Conservation (phyloP, 2,797 vertebrate species). For the Lacerta viridis region DNA sequence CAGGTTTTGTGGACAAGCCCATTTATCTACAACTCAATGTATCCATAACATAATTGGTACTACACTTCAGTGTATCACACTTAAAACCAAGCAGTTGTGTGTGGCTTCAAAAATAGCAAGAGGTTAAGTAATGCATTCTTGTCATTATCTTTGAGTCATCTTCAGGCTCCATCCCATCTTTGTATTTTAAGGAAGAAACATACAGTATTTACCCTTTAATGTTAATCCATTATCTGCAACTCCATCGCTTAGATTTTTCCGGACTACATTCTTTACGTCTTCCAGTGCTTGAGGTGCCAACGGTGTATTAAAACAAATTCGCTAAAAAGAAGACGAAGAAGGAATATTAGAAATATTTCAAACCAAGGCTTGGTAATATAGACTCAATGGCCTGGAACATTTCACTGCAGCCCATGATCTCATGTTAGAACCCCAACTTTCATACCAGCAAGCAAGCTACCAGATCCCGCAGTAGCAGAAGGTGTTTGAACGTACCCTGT, state of each 20-base stretch:
- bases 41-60: neutral
- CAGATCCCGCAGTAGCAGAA: neutral
- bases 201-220: conserved; percentile 86
- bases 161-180: neutral
- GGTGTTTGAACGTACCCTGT: neutral
- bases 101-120: neutral
- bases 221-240: conserved; percentile 91
- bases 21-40: neutral
- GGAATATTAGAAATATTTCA: conserved; percentile 34
- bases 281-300: conserved; percentile 93
- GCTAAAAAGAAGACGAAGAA: conserved; percentile 75
- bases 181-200: conserved; percentile 10
- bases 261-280: conserved; percentile 97
- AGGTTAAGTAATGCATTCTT: neutral
- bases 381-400: neutral
- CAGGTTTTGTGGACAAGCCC: neutral
- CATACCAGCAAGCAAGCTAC: neutral
- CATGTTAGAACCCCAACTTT: neutral
- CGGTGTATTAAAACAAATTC: conserved; percentile 95
- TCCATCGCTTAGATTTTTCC: conserved; percentile 92
- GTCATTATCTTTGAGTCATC: neutral
- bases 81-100: neutral
- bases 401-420: neutral
- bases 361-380: conserved; percentile 30
- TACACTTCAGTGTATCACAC: neutral